phyloP scores from a whole-genome alignment of 2,797 vertebrate species.

The Mus minutoides region DNA sequence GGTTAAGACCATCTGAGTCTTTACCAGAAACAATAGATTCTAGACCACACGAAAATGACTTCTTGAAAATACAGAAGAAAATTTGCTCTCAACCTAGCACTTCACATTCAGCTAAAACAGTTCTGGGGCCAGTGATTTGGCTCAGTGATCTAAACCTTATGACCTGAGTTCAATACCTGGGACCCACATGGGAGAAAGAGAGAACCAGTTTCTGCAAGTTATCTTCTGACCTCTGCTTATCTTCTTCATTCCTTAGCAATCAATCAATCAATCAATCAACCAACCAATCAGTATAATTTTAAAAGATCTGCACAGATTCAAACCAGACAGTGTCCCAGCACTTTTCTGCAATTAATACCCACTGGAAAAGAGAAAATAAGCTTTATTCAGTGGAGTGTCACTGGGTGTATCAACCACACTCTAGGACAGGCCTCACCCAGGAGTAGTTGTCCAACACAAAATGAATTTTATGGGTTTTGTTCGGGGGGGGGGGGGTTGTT shows the following conservation, averaged over 20 bases:
- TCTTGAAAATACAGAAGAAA: constrained; percentile 14
- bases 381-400: neutral
- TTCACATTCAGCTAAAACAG: constrained; percentile 57
- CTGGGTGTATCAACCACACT: too few relatives aligned
- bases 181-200: neutral
- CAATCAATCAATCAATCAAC: neutral
- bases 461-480: neutral
- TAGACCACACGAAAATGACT: constrained; percentile 40
- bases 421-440: neutral
- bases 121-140: neutral
- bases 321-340: neutral
- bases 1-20: constrained; percentile 41
- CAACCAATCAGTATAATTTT: neutral
- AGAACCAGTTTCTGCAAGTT: neutral
- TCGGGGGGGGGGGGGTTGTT: neutral
- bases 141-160: neutral
- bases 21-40: constrained; percentile 31
- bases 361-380: neutral
- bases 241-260: neutral
- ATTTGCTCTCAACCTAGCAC: neutral
- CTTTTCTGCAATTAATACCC: neutral
- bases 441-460: neutral
- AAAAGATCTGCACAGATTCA: neutral
- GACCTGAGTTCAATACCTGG: neutral
- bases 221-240: neutral